A percentile compares a stretch with the other conserved stretches of the same genome.
phyloP scores from a whole-genome alignment of 2,113 vertebrate genomes.

The Menidia beryllina region DNA sequence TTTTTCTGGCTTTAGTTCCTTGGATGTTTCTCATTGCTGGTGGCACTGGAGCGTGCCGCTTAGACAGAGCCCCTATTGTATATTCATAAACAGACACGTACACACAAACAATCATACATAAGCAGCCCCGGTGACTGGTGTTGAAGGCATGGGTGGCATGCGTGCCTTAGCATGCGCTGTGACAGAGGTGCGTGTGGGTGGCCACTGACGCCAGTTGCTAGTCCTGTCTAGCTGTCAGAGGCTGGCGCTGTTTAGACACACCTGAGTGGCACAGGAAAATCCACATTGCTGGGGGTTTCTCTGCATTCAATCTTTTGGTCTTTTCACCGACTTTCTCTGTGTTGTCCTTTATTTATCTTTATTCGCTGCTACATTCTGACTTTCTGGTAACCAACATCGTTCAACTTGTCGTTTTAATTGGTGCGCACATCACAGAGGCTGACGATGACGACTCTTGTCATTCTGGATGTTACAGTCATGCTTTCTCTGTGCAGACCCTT shows the following conservation, averaged over 20 bases:
- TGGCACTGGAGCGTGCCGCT: slow-evolving; percentile 61
- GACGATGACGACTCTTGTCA: slow-evolving; percentile 12
- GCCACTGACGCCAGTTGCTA: slow-evolving; percentile 82
- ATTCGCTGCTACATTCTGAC: slow-evolving; percentile 8
- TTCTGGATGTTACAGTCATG: slow-evolving; percentile 19
- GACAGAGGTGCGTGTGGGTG: slow-evolving; percentile 70
- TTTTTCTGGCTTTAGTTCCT: slow-evolving; percentile 32
- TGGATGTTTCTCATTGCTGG: slow-evolving; percentile 77
- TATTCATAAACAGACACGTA: slow-evolving; percentile 65
- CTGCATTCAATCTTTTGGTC: slow-evolving; percentile 38
- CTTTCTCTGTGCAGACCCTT: slow-evolving; percentile 20
- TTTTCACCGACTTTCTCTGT: background rate
- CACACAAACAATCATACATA: slow-evolving; percentile 63
- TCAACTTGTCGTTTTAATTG: background rate
- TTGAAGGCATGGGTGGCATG: slow-evolving; percentile 42
- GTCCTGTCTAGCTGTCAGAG: slow-evolving; percentile 84
- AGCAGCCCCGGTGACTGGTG: slow-evolving; percentile 28
- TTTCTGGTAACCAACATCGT: background rate
- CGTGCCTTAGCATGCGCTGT: slow-evolving; percentile 58
- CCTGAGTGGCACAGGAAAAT: slow-evolving; percentile 83
- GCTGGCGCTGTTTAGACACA: slow-evolving; percentile 84
- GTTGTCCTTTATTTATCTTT: slow-evolving; percentile 1
- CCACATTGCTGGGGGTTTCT: slow-evolving; percentile 64
- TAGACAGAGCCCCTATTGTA: slow-evolving; percentile 77
- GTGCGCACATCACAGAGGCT: background rate